Base-by-base conservation (phyloP, 1,140 invertebrate species). In the Drosophila carrolli region DNA sequence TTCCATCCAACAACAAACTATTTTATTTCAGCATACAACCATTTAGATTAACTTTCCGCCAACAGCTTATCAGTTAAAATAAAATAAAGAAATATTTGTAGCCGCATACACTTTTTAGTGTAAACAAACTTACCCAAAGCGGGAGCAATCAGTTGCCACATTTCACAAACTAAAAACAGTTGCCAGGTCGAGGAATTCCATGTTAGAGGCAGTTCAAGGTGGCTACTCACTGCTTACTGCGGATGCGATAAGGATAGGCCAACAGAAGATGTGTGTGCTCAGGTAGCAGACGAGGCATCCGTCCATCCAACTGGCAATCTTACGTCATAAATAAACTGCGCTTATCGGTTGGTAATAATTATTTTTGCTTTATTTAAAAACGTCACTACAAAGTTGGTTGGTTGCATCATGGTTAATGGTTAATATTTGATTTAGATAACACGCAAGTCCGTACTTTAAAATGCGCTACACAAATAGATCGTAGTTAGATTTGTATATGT, bases 331-430 rank as follows among this genome's bases (percentile, higher is more conserved):
- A 58, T 61, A 55, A 59, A 75, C 37, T 7, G 8, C 4, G 16
- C 65, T 63, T 71, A 79, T 67, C 71, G n/a, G 27, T 51, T 82
- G 68, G 73, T 88, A 82, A 78, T 85, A 78, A 88, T 85, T 70
- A 59, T 74, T 89, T 80, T 88, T 78, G 76, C 80, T 88, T 88
- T 88, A 88, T 88, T 88, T 90, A 91, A 91, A 91, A 91, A 91
- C 89, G 89, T 84, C 89, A 91, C 89, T 91, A 91, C 89, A 91
- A 91, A 91, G 89, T 82, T 90, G 35, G 37, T 53, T 44, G 67
- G 62, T 81, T 88, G 71, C 83, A 84, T 84, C 73, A 84, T 80
- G 80, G 65, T 89, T 88, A 88, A 70, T 79, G 60, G 70, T 74
- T 82, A 66, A 79, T 88, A 84, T 89, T 89, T 88, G 84, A 74